Base-by-base conservation (phyloP, 2,888 invertebrate genomes). In the Hetaerina titia region DNA sequence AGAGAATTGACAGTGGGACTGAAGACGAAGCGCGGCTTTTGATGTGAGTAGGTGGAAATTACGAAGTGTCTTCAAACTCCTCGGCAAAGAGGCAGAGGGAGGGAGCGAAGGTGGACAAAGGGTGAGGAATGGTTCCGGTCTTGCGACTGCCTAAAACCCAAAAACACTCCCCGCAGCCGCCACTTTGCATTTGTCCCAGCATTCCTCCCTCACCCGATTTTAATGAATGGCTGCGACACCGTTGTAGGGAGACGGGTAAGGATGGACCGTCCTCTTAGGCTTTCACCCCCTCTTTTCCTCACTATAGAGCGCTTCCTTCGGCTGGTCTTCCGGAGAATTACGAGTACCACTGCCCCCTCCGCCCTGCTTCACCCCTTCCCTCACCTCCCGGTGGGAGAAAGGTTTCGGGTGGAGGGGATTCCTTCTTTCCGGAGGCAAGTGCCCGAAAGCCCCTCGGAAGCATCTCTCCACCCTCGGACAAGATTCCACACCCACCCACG, bases 291-390 rank as follows among this genome's bases (percentile, higher is more conserved):
- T 45, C 45, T 45, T n/a, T 25, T 31, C 74, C 9, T 25, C 69
- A 81, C 74, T n/a, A n/a, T n/a, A n/a, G n/a, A n/a, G n/a, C 19
- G 69, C 69, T 5, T 5, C 74, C 25, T 81, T 25, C 74, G 81
- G 81, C n/a, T n/a, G 69, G 69, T 81, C 81, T 31, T 81, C 81
- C 81, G 81, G 81, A 9, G 15, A 31, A 81, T 81, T 81, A n/a
- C 69, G 69, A 69, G n/a, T 69, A n/a, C 81, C 15, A 25, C 31
- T n/a, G 13, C 1, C 81, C 69, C 7, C n/a, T 31, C 81, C n/a
- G n/a, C n/a, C n/a, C n/a, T n/a, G n/a, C n/a, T n/a, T n/a, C n/a
- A n/a, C n/a, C n/a, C n/a, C 81, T 81, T 31, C 31, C 13, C 17
- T 60, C 25, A 9, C 13, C 25, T 1, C 31, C 81, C 11, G 7